Base-by-base conservation (phyloP, 2,888 invertebrate genomes). In the Drosophila prostipennis region DNA sequence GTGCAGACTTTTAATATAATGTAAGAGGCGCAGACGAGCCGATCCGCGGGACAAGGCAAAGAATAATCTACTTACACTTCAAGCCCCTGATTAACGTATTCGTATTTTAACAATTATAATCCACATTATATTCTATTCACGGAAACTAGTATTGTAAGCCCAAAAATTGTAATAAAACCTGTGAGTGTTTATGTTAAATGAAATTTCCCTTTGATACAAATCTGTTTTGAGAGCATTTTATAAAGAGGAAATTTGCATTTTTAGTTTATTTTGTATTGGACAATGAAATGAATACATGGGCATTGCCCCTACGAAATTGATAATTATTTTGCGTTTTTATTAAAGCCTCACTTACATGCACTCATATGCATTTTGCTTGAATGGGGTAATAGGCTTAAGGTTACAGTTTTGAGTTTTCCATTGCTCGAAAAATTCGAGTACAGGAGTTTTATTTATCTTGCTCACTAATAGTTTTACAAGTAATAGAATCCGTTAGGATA, bases 141-240 rank as follows among this genome's bases (percentile, higher is more conserved):
- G 37, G 29, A 40, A 61, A 29, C 19, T 73, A 67, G 23, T 16
- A n/a, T n/a, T 45, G 0, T 84, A 80, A 78, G 79, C 48, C 11
- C 42, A 11, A 67, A 69, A 60, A 37, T 16, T 69, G 54, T 45
- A 75, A 75, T 67, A 78, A 60, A 77, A 53, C 4, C 37, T 26
- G 46, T 32, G 16, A 29, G n/a, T 58, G 42, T 48, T 46, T 45
- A 51, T 58, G 40, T 42, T 49, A 45, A 45, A 43, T n/a, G 45
- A 7, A 57, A 29, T 29, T 29, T 6, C 29, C 7, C 7, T 7
- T 2, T 7, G 7, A 29, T 7, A 29, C 29, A 6, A 1, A 29
- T 29, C 7, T 29, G 29, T 29, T 29, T 29, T 29, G 7, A 29
- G 7, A 29, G 29, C 67, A 65, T 37, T 56, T 54, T 10, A 32